phyloP scores from a whole-genome alignment of 2,888 invertebrate genomes.

The Diabrotica balteata region DNA sequence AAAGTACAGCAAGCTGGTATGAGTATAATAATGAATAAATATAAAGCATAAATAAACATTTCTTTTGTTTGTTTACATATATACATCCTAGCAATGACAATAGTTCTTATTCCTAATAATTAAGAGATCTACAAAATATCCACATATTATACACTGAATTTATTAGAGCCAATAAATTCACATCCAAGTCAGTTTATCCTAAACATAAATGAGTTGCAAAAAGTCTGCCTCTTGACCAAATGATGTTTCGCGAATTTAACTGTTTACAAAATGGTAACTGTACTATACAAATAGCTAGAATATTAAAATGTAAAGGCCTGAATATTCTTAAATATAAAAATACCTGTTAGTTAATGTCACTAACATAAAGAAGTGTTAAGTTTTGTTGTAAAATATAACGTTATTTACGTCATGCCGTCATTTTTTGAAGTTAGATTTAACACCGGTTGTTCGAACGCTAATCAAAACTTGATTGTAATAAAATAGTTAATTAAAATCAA shows the following conservation, averaged over 20 bases:
- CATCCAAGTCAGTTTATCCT: constrained; percentile 35
- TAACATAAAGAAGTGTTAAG: no score
- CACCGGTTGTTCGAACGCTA: no score
- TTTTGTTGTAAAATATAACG: no score
- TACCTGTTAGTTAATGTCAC: no score
- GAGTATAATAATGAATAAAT: constrained; percentile 49
- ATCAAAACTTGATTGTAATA: no score
- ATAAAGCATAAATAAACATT: constrained; percentile 50
- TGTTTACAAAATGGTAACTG: background rate
- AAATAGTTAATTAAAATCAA: no score
- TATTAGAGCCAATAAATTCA: constrained; percentile 54
- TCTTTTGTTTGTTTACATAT: constrained; percentile 48
- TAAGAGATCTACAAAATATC: constrained; percentile 59
- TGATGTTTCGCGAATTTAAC: background rate
- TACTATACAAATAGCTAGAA: no score
- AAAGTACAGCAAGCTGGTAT: constrained; percentile 49
- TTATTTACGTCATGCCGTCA: no score
- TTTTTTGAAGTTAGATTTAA: no score
- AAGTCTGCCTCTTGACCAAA: no score
- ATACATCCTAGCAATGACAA: constrained; percentile 50
- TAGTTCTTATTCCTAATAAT: constrained; percentile 47
- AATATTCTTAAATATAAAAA: no score
- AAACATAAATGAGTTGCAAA: constrained; percentile 38
- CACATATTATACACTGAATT: constrained; percentile 61
- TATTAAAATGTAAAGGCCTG: no score